Conservation (phyloP, 2,888 invertebrate species). For the Hypselothyrea guttata region DNA sequence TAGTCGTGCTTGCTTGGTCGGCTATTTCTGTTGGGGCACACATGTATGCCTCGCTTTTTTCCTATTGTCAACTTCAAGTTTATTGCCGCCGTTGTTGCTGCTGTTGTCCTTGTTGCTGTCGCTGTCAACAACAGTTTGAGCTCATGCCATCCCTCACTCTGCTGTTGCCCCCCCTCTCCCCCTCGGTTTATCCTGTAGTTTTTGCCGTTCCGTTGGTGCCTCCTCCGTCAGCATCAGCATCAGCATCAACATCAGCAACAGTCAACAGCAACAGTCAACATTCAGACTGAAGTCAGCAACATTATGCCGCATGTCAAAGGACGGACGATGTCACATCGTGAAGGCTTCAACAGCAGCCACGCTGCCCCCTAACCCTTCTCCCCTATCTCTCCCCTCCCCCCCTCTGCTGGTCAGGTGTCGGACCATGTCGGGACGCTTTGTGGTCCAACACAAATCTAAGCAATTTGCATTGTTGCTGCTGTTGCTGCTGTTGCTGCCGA, state of each 20-base stretch:
- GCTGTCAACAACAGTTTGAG: constrained; percentile 77
- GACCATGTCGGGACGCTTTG: constrained; percentile 53
- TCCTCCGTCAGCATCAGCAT: too few relatives aligned
- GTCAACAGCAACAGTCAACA: constrained; percentile 49
- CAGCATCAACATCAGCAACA: constrained; percentile 48
- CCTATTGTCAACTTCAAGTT: constrained; percentile 72
- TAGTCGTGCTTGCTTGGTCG: too few relatives aligned
- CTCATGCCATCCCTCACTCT: constrained; percentile 30
- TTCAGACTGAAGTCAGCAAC: constrained; percentile 41
- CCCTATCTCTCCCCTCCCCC: not conserved
- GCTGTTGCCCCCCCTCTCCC: not conserved
- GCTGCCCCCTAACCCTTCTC: constrained; percentile 3
- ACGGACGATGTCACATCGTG: constrained; percentile 82
- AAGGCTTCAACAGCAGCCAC: constrained; percentile 79
- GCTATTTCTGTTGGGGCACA: constrained; percentile 35
- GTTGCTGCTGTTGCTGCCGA: constrained; percentile 42
- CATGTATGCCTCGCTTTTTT: constrained; percentile 59
- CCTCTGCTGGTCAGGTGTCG: constrained; percentile 45
- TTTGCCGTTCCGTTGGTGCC: constrained; percentile 39
- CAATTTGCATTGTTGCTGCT: constrained; percentile 65
- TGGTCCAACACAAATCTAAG: constrained; percentile 72
- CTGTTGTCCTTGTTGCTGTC: constrained; percentile 54
- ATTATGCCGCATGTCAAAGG: constrained; percentile 71
- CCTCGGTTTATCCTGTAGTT: constrained; percentile 31
- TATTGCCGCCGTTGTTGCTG: constrained; percentile 62